Percentiles rank a stretch among this genome's conserved stretches.
Conservation (phyloP, 2,888 invertebrate genomes). For the Caradrina clavipalpis region DNA sequence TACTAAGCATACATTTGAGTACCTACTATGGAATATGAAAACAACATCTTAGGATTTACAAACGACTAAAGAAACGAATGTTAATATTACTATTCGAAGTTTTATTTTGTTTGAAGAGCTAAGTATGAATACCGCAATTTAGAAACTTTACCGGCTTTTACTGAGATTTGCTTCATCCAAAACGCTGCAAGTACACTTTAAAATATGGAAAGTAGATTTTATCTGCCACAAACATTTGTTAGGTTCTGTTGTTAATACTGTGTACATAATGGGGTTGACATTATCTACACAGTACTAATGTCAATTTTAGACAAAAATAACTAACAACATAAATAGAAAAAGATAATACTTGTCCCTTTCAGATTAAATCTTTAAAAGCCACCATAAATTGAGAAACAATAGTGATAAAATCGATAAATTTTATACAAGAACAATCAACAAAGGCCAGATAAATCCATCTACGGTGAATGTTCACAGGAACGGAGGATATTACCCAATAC, state of each 20-base stretch:
- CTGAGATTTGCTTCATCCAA: not conserved
- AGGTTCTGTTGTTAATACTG: not conserved
- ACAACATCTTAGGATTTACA: not conserved
- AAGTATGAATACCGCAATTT: no score
- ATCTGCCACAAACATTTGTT: not conserved
- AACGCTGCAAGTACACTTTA: not conserved
- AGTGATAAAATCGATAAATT: conserved; percentile 42
- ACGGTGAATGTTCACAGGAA: conserved; percentile 56
- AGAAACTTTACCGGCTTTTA: no score
- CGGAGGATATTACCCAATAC: conserved; percentile 57
- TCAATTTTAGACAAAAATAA: not conserved
- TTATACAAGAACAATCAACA: conserved; percentile 39
- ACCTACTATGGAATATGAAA: not conserved
- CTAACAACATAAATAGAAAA: not conserved
- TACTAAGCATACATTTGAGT: no score
- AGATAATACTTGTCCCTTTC: not conserved
- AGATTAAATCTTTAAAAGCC: not conserved
- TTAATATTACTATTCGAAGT: not conserved
- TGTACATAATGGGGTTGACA: not conserved
- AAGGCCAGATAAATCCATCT: conserved; percentile 48
- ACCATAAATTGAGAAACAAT: conserved; percentile 33
- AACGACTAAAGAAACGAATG: not conserved
- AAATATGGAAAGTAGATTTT: not conserved
- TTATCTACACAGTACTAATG: not conserved
- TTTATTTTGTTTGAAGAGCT: no score